Evolutionary conservation across 2,888 invertebrate species (phyloP).

Genomic region (Fragum whitleyi): DNA sequence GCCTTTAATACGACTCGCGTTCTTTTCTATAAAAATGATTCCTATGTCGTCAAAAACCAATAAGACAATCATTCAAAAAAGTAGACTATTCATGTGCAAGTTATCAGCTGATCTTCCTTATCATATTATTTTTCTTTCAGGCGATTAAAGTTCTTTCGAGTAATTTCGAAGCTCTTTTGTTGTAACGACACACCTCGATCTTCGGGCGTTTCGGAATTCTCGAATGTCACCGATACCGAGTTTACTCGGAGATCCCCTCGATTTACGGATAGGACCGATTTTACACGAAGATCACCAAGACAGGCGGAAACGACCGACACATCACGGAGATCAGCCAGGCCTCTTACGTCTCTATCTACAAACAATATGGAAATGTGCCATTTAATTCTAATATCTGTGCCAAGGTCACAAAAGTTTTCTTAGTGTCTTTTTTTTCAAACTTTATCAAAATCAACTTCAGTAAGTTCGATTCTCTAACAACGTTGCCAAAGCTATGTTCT

Average conservation of each 20-base stretch:
- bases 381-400: slow-evolving; percentile 21
- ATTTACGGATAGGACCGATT: slow-evolving; percentile 41
- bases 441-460: too few species aligned
- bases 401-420: slow-evolving; percentile 15
- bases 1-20: too few species aligned
- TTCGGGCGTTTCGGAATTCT: slow-evolving; percentile 49
- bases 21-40: too few species aligned
- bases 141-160: slow-evolving; percentile 46
- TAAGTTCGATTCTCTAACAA: too few species aligned
- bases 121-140: slow-evolving; percentile 51
- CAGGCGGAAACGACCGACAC: neutral
- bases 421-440: neutral
- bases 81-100: too few species aligned
- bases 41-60: too few species aligned
- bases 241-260: slow-evolving; percentile 43
- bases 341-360: slow-evolving; percentile 10
- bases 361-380: slow-evolving; percentile 43
- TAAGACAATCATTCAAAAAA: too few species aligned
- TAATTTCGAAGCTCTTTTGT: slow-evolving; percentile 43
- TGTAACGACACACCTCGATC: slow-evolving; percentile 35
- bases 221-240: slow-evolving; percentile 49
- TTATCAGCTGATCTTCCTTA: too few species aligned
- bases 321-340: neutral
- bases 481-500: too few species aligned
- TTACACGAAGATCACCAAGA: slow-evolving; percentile 41